Percentiles rank a stretch among this genome's conserved stretches.
phyloP scores from a whole-genome alignment of 1,140 invertebrate species.

The Lethrus apterus region DNA sequence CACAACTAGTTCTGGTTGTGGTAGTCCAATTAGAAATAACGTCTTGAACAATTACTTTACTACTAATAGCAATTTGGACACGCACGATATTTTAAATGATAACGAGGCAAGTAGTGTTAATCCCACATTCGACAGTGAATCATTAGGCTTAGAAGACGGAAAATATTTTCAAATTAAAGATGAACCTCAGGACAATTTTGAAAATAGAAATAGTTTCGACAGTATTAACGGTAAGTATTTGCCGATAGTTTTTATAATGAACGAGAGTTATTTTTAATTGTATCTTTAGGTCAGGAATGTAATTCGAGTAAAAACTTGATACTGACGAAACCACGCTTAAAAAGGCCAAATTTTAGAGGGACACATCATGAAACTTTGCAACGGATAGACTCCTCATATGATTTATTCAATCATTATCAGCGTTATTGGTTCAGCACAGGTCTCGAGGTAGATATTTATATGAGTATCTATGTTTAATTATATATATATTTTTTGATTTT shows the following conservation, averaged over 20 bases:
- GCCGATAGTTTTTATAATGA: too few species aligned
- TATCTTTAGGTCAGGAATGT: constrained; percentile 5
- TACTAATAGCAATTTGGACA: constrained; percentile 4
- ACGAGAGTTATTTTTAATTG: neutral
- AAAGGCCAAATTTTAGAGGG: constrained; percentile 3
- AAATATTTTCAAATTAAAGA: constrained; percentile 11
- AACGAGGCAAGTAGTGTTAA: constrained; percentile 7
- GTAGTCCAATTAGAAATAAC: too few species aligned
- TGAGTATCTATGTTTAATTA: neutral
- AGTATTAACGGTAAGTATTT: constrained; percentile 9
- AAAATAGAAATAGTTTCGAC: constrained; percentile 4
- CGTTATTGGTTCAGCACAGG: constrained; percentile 39
- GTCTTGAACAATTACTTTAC: constrained; percentile 5
- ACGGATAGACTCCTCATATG: constrained; percentile 33
- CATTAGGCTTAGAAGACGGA: constrained; percentile 4
- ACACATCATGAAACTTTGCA: constrained; percentile 34
- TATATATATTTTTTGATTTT: neutral
- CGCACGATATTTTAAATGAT: constrained; percentile 5
- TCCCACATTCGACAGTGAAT: constrained; percentile 3
- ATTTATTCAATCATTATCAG: constrained; percentile 38
- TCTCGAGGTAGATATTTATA: constrained; percentile 29
- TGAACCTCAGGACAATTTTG: constrained; percentile 10
- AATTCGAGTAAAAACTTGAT: constrained; percentile 6
- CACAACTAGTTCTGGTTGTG: neutral
- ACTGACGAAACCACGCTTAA: constrained; percentile 4